phyloP scores from a whole-genome alignment of 2,888 invertebrate genomes.

The Pachydiplax longipennis region DNA sequence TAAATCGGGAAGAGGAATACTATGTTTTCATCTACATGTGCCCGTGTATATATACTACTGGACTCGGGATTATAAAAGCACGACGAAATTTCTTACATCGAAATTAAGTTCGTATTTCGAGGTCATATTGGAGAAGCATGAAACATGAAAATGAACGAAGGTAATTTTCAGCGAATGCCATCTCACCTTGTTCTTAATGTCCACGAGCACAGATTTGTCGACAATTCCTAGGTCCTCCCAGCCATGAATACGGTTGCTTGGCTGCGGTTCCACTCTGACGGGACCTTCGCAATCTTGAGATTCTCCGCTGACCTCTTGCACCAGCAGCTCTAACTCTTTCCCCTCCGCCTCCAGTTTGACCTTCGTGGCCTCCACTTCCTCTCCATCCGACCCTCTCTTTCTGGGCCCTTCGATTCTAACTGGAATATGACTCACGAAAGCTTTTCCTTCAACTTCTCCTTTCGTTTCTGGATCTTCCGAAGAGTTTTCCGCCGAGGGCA shows the following conservation, averaged over 20 bases:
- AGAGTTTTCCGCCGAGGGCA: neutral
- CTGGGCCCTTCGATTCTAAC: conserved; percentile 46
- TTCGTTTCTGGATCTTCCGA: neutral
- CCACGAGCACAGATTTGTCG: conserved; percentile 67
- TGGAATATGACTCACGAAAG: conserved; percentile 18
- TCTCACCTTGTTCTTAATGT: conserved; percentile 75
- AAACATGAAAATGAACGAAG: neutral
- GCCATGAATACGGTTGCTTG: conserved; percentile 50
- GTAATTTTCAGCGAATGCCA: neutral
- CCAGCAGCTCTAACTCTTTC: conserved; percentile 17
- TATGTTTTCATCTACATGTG: too few relatives aligned
- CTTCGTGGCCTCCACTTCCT: neutral
- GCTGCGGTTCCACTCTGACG: neutral
- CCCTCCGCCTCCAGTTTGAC: conserved; percentile 27
- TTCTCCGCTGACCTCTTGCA: neutral
- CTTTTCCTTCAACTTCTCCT: neutral
- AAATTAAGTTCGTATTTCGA: too few relatives aligned
- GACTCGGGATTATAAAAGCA: too few relatives aligned
- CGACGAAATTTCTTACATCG: too few relatives aligned
- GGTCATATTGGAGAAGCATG: too few relatives aligned
- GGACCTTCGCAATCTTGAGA: neutral
- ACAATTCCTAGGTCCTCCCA: conserved; percentile 73
- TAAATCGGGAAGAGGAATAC: too few relatives aligned
- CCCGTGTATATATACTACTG: too few relatives aligned
- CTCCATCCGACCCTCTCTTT: conserved; percentile 35